Percentiles rank a stretch among this genome's conserved stretches.
Evolutionary conservation across 2,888 invertebrate genomes (phyloP).

Genomic region (Drosophila sordidapex): DNA sequence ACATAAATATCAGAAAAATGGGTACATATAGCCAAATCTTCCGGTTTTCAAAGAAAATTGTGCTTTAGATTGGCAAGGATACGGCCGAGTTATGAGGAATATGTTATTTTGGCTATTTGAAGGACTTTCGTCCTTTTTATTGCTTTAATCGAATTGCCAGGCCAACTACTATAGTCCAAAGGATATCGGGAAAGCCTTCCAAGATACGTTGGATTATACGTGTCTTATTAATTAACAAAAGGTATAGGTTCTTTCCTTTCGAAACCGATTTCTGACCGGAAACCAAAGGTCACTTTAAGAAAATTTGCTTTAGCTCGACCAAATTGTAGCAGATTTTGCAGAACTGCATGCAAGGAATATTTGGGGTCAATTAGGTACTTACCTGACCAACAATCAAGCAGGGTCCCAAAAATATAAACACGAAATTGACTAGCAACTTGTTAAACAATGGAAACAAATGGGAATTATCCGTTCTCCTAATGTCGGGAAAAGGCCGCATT

Average conservation of each 20-base stretch:
- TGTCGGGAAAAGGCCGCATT: conserved; percentile 30
- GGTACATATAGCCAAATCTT: background rate
- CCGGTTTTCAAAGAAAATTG: background rate
- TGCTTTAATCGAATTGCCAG: too few relatives aligned
- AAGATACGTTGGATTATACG: background rate
- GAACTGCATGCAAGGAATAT: background rate
- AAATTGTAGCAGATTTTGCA: background rate
- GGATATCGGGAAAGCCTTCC: background rate
- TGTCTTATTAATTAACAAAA: too few relatives aligned
- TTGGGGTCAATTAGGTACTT: conserved; percentile 9
- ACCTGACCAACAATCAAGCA: conserved; percentile 37
- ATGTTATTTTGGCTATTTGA: too few relatives aligned
- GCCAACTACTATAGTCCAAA: background rate
- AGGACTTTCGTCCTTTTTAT: too few relatives aligned
- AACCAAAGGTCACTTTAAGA: background rate
- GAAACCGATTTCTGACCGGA: background rate
- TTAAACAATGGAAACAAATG: background rate
- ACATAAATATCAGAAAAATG: background rate
- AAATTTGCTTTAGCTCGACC: background rate
- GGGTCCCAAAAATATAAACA: conserved; percentile 25
- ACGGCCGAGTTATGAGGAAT: too few relatives aligned
- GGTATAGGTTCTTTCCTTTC: background rate
- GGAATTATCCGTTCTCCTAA: background rate
- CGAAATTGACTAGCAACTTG: background rate
- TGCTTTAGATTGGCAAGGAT: too few relatives aligned